Evolutionary conservation across 2,888 invertebrate genomes (phyloP).

Genomic region (Tridacna crocea): DNA sequence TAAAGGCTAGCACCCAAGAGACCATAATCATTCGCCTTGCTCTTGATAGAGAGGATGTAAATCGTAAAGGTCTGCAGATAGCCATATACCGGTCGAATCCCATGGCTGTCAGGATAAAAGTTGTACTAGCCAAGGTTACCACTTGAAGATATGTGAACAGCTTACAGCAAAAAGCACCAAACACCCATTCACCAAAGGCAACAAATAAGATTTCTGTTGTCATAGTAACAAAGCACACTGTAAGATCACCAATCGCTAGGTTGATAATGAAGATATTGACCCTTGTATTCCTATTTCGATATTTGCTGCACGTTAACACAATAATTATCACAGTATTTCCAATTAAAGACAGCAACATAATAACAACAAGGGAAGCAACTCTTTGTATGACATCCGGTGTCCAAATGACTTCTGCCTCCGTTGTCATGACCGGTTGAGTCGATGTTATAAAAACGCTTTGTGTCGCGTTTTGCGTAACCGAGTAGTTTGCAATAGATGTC

Average conservation of each 20-base stretch:
- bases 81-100: conserved; percentile 84
- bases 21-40: conserved; percentile 82
- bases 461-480: background rate
- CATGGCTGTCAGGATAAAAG: conserved; percentile 85
- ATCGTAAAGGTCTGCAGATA: conserved; percentile 83
- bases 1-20: conserved; percentile 83
- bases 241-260: conserved; percentile 84
- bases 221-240: conserved; percentile 84
- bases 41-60: conserved; percentile 76
- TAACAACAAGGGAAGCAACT: conserved; percentile 82
- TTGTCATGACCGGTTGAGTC: background rate
- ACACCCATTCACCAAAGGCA: conserved; percentile 84
- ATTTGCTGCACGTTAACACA: conserved; percentile 82
- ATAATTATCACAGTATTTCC: conserved; percentile 84
- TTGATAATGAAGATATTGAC: conserved; percentile 85
- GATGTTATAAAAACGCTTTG: background rate
- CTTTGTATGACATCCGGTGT: conserved; percentile 84
- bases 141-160: conserved; percentile 84
- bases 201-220: conserved; percentile 85
- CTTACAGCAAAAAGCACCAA: conserved; percentile 83
- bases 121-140: conserved; percentile 84
- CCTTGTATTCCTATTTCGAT: conserved; percentile 81
- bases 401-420: conserved; percentile 75
- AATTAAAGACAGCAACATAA: conserved; percentile 83
- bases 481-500: conserved; percentile 9